Percentiles rank a stretch among this genome's conserved stretches.
These are phyloP conservation scores for Gasterosteus aculeatus DNA, from an alignment of 2,113 vertebrate species.

Conservation along the genomic window DNA sequence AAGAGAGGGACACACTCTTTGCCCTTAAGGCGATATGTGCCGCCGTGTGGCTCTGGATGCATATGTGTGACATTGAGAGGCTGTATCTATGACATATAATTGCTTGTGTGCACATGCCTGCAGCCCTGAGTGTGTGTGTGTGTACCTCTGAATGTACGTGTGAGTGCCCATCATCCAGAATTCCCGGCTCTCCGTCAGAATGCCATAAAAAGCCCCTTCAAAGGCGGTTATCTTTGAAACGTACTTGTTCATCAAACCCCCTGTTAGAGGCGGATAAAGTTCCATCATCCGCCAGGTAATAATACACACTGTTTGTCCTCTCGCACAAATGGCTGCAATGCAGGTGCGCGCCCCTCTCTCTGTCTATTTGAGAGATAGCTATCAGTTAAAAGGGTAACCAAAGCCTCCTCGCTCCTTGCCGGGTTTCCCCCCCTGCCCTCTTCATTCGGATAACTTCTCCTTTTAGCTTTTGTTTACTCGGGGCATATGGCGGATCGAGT, in stretches of 20 bases:
- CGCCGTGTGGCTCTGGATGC: slow-evolving; percentile 8
- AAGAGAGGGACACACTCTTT: slow-evolving; percentile 26
- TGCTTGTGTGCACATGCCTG: slow-evolving; percentile 5
- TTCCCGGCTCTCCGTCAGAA: slow-evolving; percentile 34
- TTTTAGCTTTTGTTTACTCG: slow-evolving; percentile 70
- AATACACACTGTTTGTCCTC: slow-evolving; percentile 71
- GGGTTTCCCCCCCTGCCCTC: slow-evolving; percentile 9
- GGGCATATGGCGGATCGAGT: slow-evolving; percentile 68
- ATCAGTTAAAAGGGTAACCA: slow-evolving; percentile 80
- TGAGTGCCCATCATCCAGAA: slow-evolving; percentile 10
- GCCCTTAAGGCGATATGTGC: slow-evolving; percentile 22
- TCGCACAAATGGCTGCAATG: slow-evolving; percentile 58
- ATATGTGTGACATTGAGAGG: slow-evolving; percentile 16
- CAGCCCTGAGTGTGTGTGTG: background rate
- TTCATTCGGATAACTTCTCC: slow-evolving; percentile 58
- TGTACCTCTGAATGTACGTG: background rate
- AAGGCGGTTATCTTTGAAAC: slow-evolving; percentile 56
- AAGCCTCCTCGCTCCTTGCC: slow-evolving; percentile 66
- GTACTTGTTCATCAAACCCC: slow-evolving; percentile 66
- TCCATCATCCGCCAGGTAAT: slow-evolving; percentile 69
- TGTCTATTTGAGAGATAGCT: slow-evolving; percentile 72
- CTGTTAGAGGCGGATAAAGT: slow-evolving; percentile 60
- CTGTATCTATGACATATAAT: slow-evolving; percentile 10
- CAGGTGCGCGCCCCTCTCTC: slow-evolving; percentile 62
- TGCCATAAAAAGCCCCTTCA: slow-evolving; percentile 42